These are phyloP conservation scores for Periphyllus acericola DNA, from an alignment of 2,888 invertebrate species.

Conservation along the genomic window DNA sequence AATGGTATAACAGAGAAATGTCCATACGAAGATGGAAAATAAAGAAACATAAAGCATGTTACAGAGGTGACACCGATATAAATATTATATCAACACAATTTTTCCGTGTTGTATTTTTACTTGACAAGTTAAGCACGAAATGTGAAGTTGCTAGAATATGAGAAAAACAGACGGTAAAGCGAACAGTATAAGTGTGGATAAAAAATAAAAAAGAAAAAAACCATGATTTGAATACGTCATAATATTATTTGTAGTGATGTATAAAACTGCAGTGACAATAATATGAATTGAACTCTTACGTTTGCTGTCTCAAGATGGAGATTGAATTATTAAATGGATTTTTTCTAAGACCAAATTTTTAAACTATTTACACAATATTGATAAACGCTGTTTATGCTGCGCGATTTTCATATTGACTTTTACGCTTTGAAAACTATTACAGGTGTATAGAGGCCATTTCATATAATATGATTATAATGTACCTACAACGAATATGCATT, in stretches of 20 bases:
- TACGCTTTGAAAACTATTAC: too few relatives aligned
- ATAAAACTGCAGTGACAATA: not conserved
- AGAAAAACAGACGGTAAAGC: not conserved
- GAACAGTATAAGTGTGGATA: not conserved
- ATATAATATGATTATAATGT: too few relatives aligned
- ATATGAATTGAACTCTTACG: too few relatives aligned
- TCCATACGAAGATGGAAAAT: not conserved
- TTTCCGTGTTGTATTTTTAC: not conserved
- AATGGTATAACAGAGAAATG: not conserved
- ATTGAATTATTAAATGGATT: too few relatives aligned
- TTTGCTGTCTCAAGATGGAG: too few relatives aligned
- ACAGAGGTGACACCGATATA: slow-evolving; percentile 19
- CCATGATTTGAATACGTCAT: not conserved
- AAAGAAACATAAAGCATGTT: not conserved
- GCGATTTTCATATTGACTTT: too few relatives aligned
- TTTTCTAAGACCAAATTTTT: too few relatives aligned
- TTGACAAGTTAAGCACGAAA: slow-evolving; percentile 1
- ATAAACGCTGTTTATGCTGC: too few relatives aligned
- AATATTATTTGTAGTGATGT: not conserved
- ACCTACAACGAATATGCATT: not conserved
- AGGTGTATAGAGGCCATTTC: too few relatives aligned
- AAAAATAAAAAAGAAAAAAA: not conserved
- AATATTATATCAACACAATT: slow-evolving; percentile 20
- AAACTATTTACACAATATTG: too few relatives aligned
- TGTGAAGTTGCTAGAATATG: not conserved